Percentiles rank a stretch among this genome's conserved stretches.
Evolutionary conservation across 2,113 vertebrate species (phyloP).

Genomic region (Menidia beryllina): DNA sequence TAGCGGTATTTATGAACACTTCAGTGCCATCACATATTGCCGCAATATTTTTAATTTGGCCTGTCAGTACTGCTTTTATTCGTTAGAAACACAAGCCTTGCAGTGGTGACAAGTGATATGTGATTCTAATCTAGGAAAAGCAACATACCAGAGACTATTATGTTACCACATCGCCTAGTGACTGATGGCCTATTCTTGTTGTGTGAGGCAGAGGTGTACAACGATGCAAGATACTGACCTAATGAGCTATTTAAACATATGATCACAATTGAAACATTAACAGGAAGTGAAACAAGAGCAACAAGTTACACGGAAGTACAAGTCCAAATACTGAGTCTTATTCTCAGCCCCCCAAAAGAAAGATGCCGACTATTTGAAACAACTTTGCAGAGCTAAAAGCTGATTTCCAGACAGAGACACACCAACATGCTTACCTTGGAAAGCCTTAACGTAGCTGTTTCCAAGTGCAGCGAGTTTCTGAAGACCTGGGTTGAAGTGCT

Average conservation of each 20-base stretch:
- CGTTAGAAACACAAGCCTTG: conserved; percentile 5
- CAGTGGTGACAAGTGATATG: conserved; percentile 48
- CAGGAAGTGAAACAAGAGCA: conserved; percentile 1
- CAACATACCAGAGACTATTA: conserved; percentile 27
- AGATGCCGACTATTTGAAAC: no score
- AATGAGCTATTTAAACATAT: conserved; percentile 22
- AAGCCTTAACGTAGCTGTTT: conserved; percentile 91
- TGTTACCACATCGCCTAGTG: conserved; percentile 45
- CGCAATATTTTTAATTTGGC: neutral
- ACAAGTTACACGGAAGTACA: neutral
- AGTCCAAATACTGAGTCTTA: neutral
- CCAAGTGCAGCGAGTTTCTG: conserved; percentile 92
- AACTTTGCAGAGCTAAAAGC: no score
- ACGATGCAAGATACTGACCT: conserved; percentile 43
- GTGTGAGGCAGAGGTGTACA: conserved; percentile 44
- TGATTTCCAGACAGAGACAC: neutral
- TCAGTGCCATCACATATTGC: neutral
- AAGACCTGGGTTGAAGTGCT: conserved; percentile 93
- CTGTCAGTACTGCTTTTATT: conserved; percentile 15
- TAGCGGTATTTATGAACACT: neutral
- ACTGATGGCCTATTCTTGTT: conserved; percentile 37
- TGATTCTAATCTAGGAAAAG: conserved; percentile 54
- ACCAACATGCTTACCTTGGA: conserved; percentile 85
- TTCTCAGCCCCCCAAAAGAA: no score
- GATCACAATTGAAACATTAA: conserved; percentile 3